Conservation (phyloP, 2,888 invertebrate species). For the Stenurella melanura region DNA sequence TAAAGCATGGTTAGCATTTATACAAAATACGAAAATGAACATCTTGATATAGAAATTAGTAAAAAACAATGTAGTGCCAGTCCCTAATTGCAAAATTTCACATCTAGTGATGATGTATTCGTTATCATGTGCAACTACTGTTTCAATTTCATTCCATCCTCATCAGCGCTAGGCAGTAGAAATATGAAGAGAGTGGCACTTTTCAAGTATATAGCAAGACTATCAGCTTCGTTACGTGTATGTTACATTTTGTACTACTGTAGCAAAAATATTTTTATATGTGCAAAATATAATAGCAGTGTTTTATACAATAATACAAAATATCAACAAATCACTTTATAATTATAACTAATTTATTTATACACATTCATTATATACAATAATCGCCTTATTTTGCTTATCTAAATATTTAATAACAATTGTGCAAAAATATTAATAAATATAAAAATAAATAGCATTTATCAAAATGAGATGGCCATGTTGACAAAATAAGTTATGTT, state of each 20-base stretch:
- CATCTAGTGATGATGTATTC: too few relatives aligned
- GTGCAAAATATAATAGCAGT: slow-evolving; percentile 57
- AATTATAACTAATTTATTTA: slow-evolving; percentile 47
- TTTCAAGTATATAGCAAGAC: too few relatives aligned
- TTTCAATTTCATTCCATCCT: too few relatives aligned
- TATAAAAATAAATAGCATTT: slow-evolving; percentile 47
- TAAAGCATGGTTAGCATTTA: slow-evolving; percentile 45
- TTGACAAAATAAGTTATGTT: slow-evolving; percentile 11
- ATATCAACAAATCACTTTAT: slow-evolving; percentile 51
- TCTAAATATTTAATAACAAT: slow-evolving; percentile 54
- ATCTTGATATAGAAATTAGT: too few relatives aligned
- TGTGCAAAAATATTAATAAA: slow-evolving; percentile 50
- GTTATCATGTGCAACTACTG: too few relatives aligned
- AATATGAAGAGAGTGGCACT: too few relatives aligned
- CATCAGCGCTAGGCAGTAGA: too few relatives aligned
- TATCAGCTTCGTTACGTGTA: not conserved
- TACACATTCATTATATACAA: slow-evolving; percentile 53
- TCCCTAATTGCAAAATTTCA: too few relatives aligned
- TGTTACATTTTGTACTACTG: slow-evolving; percentile 62
- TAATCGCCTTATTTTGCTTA: slow-evolving; percentile 41
- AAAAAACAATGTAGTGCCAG: too few relatives aligned
- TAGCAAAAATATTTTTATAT: slow-evolving; percentile 61
- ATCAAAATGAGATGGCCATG: slow-evolving; percentile 15
- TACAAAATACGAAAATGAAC: too few relatives aligned
- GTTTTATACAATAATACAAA: slow-evolving; percentile 62